Evolutionary conservation across 2,113 vertebrate genomes (phyloP), one percentile per base, ranked within the genome.

Genomic region (Grammomys dolichurus): DNA sequence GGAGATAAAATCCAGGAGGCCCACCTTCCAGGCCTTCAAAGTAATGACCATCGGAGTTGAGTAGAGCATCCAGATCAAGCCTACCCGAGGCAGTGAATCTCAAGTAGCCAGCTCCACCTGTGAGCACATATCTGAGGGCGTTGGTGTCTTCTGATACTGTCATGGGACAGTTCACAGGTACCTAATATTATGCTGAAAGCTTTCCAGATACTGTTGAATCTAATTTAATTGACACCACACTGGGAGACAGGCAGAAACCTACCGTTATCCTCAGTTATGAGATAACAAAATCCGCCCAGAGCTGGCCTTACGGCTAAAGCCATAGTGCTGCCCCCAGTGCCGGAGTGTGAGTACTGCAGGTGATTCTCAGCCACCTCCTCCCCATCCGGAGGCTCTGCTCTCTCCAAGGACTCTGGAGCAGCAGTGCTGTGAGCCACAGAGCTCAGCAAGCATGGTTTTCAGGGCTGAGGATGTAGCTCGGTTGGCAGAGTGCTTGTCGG

Each of bases 1-100:
- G 81, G 72, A 93, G 89, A 94, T 63, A 78, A 77, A 95, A 93
- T 86, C 76, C 87, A 86, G 86, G 76, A 90, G 81, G 87, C 28
- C 94, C 76, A 72, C 22, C 73, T 95, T 51, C 76, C 43, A 92
- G 92, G 33, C 69, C 85, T 75, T 92, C 46, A 12, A 77, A 78
- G 89, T 88, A 89, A 77, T 43, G 90, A 40, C 60, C n/a, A 1
- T 3, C 60, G 43, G 54, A 69, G 95, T 33, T 1, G 69, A 89
- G 51, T 46, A 72, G 58, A 93, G 84, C 40, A 75, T 86, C 93
- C 46, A 22, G 54, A 77, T 82, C 22, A 22, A 87, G 46, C 7
- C 72, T 75, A 86, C 82, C 7, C 0, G 17, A 54, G 93, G 78
- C 26, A 1, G 20, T 40, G 75, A 26, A 40, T 81, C 94, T 92